Percentiles rank a stretch among this genome's conserved stretches.
Conservation (phyloP, 2,797 vertebrate species). For the Danionella dracula region DNA sequence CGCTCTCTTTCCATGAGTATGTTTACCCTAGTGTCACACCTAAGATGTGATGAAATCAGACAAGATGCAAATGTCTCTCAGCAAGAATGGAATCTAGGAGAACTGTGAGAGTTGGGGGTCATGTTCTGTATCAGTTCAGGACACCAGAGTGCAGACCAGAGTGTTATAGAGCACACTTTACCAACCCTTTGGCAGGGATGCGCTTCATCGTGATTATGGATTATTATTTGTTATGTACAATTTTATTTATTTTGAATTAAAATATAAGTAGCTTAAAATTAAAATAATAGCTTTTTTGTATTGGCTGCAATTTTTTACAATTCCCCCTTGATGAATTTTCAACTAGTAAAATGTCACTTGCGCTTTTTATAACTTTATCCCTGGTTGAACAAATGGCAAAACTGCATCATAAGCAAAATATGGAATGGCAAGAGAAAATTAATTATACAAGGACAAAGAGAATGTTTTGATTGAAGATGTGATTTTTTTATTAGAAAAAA, state of each 20-base stretch:
- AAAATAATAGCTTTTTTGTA: too few relatives aligned
- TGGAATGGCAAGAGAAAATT: background rate
- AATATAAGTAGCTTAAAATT: too few relatives aligned
- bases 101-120: slow-evolving; percentile 32
- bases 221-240: too few relatives aligned
- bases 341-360: too few relatives aligned
- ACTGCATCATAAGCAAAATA: too few relatives aligned
- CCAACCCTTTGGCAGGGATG: too few relatives aligned
- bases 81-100: slow-evolving; percentile 35
- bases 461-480: slow-evolving; percentile 14
- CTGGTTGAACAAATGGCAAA: too few relatives aligned
- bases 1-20: slow-evolving; percentile 39
- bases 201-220: too few relatives aligned
- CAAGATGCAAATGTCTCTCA: slow-evolving; percentile 56
- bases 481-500: background rate
- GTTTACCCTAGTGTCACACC: slow-evolving; percentile 39
- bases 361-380: too few relatives aligned
- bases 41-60: slow-evolving; percentile 58
- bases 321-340: too few relatives aligned
- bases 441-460: slow-evolving; percentile 4
- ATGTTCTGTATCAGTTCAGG: slow-evolving; percentile 29
- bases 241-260: too few relatives aligned
- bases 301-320: too few relatives aligned
- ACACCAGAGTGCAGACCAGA: background rate
- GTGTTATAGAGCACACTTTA: background rate